Evolutionary conservation across 2,797 vertebrate genomes (phyloP).

Genomic region (Notolepis coatsorum): DNA sequence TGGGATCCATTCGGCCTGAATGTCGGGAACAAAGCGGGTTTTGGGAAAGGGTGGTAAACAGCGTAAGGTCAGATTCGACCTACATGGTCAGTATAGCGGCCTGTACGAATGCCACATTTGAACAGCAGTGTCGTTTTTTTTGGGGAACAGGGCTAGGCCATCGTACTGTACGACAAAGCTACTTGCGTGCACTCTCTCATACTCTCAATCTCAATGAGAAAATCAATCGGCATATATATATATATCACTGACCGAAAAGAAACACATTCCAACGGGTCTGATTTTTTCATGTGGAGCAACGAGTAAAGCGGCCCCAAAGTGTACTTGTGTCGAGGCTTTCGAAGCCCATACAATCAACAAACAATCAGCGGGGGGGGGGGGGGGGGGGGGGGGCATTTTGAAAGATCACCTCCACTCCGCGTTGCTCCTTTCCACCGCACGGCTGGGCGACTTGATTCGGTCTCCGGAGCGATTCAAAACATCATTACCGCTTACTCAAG

Average conservation of each 20-base stretch:
- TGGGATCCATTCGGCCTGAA: constrained; percentile 42
- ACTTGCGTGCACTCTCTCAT: neutral
- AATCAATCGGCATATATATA: constrained; percentile 35
- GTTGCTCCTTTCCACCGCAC: constrained; percentile 24
- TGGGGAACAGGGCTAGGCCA: too few relatives aligned
- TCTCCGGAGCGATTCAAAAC: constrained; percentile 50
- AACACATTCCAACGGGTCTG: too few relatives aligned
- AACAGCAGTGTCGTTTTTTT: neutral
- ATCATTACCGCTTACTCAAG: constrained; percentile 45
- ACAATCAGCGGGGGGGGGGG: too few relatives aligned
- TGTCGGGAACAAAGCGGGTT: constrained; percentile 57
- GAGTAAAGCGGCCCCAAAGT: neutral
- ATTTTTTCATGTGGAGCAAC: too few relatives aligned
- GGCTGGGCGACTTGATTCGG: constrained; percentile 59
- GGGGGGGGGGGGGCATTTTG: constrained; percentile 63
- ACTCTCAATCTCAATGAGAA: constrained; percentile 13
- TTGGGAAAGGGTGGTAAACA: constrained; percentile 47
- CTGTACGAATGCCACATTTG: constrained; percentile 32
- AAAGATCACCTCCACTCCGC: constrained; percentile 58
- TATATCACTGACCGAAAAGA: constrained; percentile 23
- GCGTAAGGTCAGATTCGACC: constrained; percentile 51
- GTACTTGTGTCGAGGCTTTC: constrained; percentile 27
- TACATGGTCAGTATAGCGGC: constrained; percentile 24
- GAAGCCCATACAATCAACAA: constrained; percentile 47
- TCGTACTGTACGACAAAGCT: too few relatives aligned